phyloP scores from a whole-genome alignment of 2,113 vertebrate genomes.

The Oncorhynchus keta region DNA sequence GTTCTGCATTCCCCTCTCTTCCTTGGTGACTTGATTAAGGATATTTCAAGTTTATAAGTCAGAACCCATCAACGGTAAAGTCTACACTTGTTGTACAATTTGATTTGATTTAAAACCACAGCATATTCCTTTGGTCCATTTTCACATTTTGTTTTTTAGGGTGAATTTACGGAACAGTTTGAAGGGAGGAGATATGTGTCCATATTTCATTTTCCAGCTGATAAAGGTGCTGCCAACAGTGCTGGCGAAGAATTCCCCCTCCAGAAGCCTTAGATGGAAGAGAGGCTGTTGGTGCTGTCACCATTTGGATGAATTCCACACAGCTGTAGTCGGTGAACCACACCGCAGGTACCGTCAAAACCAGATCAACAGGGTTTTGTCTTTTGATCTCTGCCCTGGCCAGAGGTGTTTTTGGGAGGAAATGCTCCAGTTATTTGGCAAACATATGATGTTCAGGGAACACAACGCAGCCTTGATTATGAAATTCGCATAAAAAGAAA shows the following conservation, averaged over 20 bases:
- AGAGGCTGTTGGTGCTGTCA: too few species aligned
- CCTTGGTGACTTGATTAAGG: too few species aligned
- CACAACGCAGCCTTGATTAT: not conserved
- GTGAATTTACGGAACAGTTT: not conserved
- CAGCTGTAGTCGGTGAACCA: not conserved
- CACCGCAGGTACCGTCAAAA: not conserved
- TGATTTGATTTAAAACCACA: not conserved
- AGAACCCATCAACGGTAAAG: too few species aligned
- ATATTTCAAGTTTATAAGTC: too few species aligned
- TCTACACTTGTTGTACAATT: too few species aligned
- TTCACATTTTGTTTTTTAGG: not conserved
- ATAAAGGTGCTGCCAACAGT: too few species aligned
- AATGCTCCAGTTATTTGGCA: not conserved
- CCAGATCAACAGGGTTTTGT: not conserved
- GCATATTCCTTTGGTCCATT: not conserved
- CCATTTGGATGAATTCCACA: not conserved
- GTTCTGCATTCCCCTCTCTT: too few species aligned
- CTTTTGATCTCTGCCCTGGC: not conserved
- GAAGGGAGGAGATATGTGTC: not conserved
- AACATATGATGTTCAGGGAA: not conserved
- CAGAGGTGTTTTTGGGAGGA: not conserved
- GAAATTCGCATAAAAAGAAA: not conserved
- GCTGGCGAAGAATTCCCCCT: too few species aligned
- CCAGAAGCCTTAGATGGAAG: too few species aligned
- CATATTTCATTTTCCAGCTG: not conserved